A percentile compares a stretch with the other conserved stretches of the same genome.
Evolutionary conservation across 2,797 vertebrate genomes (phyloP).

Genomic region (Gephyroberyx darwinii): DNA sequence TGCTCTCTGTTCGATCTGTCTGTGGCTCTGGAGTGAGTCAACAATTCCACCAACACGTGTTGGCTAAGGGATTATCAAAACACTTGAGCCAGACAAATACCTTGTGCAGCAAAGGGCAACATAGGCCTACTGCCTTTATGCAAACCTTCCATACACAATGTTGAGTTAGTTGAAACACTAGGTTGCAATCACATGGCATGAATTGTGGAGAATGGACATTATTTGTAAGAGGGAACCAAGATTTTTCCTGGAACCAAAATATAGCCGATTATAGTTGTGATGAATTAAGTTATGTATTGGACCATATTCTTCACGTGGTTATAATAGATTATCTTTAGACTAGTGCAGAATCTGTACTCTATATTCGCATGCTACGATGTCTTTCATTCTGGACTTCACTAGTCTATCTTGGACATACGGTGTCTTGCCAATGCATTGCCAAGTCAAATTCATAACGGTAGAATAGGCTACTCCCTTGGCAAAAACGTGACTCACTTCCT

Average conservation of each 20-base stretch:
- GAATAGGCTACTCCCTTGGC: conserved; percentile 32
- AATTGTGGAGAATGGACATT: neutral
- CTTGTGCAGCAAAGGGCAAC: conserved; percentile 53
- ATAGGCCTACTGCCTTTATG: conserved; percentile 14
- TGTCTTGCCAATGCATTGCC: neutral
- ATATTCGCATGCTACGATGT: neutral
- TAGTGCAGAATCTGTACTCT: neutral
- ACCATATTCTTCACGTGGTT: neutral
- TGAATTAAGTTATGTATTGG: neutral
- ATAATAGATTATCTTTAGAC: neutral
- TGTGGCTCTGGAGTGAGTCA: conserved; percentile 76
- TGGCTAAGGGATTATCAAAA: conserved; percentile 73
- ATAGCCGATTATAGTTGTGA: neutral
- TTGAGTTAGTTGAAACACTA: conserved; percentile 1
- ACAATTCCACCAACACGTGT: conserved; percentile 79
- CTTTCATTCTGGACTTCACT: neutral
- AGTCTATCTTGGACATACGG: conserved; percentile 1
- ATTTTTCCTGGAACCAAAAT: neutral
- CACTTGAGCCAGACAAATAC: conserved; percentile 68
- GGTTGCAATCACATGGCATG: neutral
- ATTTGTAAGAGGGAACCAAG: neutral
- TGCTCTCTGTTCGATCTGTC: conserved; percentile 61
- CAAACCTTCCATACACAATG: conserved; percentile 5
- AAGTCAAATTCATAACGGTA: conserved; percentile 19
- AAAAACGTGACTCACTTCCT: conserved; percentile 72